Percentiles rank a stretch among this genome's conserved stretches.
These are phyloP conservation scores for Athrips mouffetella DNA, from an alignment of 2,888 invertebrate species.

Conservation along the genomic window DNA sequence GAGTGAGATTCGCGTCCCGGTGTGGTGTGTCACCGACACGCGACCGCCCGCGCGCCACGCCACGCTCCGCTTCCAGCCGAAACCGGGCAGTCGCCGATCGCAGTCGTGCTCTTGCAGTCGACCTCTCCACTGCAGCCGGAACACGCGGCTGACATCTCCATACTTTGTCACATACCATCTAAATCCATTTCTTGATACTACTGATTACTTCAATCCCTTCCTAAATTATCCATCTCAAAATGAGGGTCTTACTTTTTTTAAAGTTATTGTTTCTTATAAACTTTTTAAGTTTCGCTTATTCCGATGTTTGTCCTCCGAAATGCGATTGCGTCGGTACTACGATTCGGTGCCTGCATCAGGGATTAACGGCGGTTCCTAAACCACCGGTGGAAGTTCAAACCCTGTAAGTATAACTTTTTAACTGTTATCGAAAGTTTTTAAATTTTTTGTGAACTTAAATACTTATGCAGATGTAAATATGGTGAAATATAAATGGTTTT, in stretches of 20 bases:
- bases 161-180: constrained; percentile 1
- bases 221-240: not conserved
- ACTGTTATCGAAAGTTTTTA: too few relatives aligned
- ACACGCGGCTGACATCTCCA: constrained; percentile 3
- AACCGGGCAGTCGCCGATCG: constrained; percentile 35
- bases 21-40: not conserved
- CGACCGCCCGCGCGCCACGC: not conserved
- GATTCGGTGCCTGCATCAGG: constrained; percentile 54
- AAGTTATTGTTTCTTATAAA: constrained; percentile 44
- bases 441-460: too few relatives aligned
- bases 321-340: constrained; percentile 53
- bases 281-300: constrained; percentile 28
- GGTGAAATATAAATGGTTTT: too few relatives aligned
- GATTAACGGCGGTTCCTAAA: constrained; percentile 48
- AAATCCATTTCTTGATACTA: too few relatives aligned
- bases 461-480: too few relatives aligned
- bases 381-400: constrained; percentile 51
- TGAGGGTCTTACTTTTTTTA: constrained; percentile 23
- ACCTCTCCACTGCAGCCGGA: constrained; percentile 22
- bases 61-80: constrained; percentile 13
- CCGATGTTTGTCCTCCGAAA: constrained; percentile 50
- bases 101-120: constrained; percentile 26
- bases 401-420: constrained; percentile 47
- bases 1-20: too few relatives aligned
- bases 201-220: not conserved